These are phyloP conservation scores for Strigamia crassipes DNA, from an alignment of 2,888 invertebrate genomes.

Conservation along the genomic window DNA sequence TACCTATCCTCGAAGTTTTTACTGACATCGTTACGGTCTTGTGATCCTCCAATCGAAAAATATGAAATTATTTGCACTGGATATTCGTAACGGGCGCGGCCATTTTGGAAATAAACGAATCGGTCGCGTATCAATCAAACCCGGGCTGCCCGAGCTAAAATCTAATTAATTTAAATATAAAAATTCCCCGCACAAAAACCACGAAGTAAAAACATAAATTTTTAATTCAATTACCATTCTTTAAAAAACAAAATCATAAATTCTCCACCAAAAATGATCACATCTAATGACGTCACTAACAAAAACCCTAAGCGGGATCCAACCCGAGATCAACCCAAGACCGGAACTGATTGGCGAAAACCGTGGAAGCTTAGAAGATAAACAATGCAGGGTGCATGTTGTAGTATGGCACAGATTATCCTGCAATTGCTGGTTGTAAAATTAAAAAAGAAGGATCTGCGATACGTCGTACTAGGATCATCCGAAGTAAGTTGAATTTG, in stretches of 20 bases:
- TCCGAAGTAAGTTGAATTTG: slow-evolving; percentile 44
- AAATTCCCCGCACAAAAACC: too few species aligned
- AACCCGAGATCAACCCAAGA: background rate
- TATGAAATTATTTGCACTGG: background rate
- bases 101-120: background rate
- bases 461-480: slow-evolving; percentile 45
- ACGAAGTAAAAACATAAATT: too few species aligned
- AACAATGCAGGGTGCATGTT: slow-evolving; percentile 47
- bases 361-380: background rate
- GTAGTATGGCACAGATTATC: slow-evolving; percentile 45
- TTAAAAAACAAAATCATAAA: background rate
- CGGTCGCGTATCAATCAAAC: too few species aligned
- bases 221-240: too few species aligned
- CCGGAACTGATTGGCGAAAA: background rate
- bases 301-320: background rate
- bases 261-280: background rate
- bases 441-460: slow-evolving; percentile 46
- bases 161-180: too few species aligned
- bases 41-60: background rate
- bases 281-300: background rate
- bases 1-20: background rate
- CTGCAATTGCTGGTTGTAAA: slow-evolving; percentile 46
- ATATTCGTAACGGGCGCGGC: background rate
- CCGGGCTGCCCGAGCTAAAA: too few species aligned
- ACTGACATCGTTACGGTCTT: background rate